Evolutionary conservation across 2,797 vertebrate genomes (phyloP).

Genomic region (Zalophus californianus): DNA sequence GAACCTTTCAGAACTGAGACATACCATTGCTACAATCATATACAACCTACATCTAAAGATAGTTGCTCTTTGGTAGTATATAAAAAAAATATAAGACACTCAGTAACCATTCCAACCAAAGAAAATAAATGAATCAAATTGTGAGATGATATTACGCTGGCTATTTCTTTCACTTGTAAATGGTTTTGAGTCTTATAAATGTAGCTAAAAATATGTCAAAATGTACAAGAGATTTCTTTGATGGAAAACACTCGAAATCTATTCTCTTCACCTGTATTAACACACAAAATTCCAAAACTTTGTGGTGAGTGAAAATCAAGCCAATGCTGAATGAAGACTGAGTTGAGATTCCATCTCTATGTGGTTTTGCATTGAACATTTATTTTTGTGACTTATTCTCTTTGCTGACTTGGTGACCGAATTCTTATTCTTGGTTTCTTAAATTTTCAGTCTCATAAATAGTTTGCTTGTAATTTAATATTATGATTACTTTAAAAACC

Average conservation of each 20-base stretch:
- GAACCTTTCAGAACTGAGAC: neutral
- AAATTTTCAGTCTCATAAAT: conserved; percentile 46
- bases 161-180: conserved; percentile 11
- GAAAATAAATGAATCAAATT: conserved; percentile 45
- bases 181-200: neutral
- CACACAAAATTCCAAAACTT: neutral
- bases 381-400: conserved; percentile 55
- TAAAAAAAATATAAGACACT: neutral
- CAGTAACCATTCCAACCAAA: neutral
- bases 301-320: conserved; percentile 24
- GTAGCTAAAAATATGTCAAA: conserved; percentile 32
- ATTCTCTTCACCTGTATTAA: conserved; percentile 43
- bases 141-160: neutral
- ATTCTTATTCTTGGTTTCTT: conserved; percentile 54
- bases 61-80: neutral
- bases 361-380: conserved; percentile 59
- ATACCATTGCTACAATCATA: neutral
- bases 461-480: conserved; percentile 37
- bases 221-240: conserved; percentile 9
- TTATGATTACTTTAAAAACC: conserved; percentile 54
- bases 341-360: neutral
- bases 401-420: conserved; percentile 46
- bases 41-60: neutral
- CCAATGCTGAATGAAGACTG: neutral
- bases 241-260: neutral